Evolutionary conservation across 1,140 invertebrate genomes (phyloP).

Genomic region (Holotrichia oblita): DNA sequence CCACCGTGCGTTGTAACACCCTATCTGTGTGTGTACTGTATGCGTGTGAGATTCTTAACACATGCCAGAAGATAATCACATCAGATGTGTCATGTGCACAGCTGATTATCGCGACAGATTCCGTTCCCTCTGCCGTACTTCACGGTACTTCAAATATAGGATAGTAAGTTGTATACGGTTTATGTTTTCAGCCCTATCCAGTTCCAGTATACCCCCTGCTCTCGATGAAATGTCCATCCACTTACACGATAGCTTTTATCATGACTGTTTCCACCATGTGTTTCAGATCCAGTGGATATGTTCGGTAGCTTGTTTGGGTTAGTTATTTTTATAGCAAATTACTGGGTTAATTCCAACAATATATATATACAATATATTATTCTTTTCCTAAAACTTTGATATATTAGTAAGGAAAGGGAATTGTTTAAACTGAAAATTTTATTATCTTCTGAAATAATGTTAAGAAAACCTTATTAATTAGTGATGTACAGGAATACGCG

Average conservation of each 20-base stretch:
- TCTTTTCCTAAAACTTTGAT: too few relatives aligned
- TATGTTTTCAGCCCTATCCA: conserved; percentile 31
- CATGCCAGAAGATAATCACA: conserved; percentile 47
- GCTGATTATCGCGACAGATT: conserved; percentile 45
- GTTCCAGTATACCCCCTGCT: not conserved
- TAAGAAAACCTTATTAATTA: too few relatives aligned
- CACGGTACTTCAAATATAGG: not conserved
- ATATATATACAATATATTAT: too few relatives aligned
- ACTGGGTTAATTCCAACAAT: too few relatives aligned
- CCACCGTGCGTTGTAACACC: not conserved
- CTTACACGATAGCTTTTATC: conserved; percentile 27
- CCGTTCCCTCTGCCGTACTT: not conserved
- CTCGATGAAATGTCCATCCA: conserved; percentile 28
- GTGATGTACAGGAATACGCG: too few relatives aligned
- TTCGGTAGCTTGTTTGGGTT: not conserved
- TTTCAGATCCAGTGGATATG: conserved; percentile 15
- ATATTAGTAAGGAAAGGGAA: too few relatives aligned
- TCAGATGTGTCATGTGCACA: conserved; percentile 49
- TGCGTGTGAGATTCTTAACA: conserved; percentile 42
- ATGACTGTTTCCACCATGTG: not conserved
- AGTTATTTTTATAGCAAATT: not conserved
- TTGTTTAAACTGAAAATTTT: too few relatives aligned
- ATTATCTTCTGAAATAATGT: too few relatives aligned
- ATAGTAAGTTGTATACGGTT: conserved; percentile 27
- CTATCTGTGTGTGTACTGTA: conserved; percentile 13